phyloP scores from a whole-genome alignment of 2,888 invertebrate species.

The Orthosia incerta region DNA sequence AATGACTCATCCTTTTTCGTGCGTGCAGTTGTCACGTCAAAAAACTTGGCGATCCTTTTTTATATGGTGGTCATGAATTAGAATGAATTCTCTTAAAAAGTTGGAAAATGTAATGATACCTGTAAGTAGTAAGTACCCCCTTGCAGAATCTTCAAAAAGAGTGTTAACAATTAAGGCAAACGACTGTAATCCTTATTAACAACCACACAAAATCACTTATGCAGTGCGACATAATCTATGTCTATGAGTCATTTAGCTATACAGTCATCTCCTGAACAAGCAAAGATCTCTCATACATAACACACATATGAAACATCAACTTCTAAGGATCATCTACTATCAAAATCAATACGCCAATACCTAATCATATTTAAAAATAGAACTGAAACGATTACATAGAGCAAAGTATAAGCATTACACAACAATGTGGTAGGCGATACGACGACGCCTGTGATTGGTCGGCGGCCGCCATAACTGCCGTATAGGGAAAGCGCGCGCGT shows the following conservation, averaged over 20 bases:
- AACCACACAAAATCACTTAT: not conserved
- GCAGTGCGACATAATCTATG: not conserved
- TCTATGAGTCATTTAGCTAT: not conserved
- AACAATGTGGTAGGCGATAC: slow-evolving; percentile 77
- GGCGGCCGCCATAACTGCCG: slow-evolving; percentile 77
- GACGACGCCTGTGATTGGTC: slow-evolving; percentile 78
- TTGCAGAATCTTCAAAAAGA: not conserved
- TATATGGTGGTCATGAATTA: not conserved
- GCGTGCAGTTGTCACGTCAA: too few relatives aligned
- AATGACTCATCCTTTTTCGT: too few relatives aligned
- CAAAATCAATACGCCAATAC: slow-evolving; percentile 28
- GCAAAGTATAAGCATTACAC: slow-evolving; percentile 57
- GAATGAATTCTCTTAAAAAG: too few relatives aligned
- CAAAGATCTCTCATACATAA: not conserved
- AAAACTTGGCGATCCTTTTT: not conserved
- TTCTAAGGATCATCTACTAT: slow-evolving; percentile 20
- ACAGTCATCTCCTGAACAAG: not conserved
- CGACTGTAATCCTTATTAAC: not conserved
- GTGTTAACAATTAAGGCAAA: not conserved
- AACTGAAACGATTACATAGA: slow-evolving; percentile 57
- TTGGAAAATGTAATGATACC: too few relatives aligned
- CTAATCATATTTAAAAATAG: slow-evolving; percentile 58
- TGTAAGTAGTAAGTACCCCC: too few relatives aligned
- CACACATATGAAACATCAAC: not conserved
- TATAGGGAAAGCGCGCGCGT: slow-evolving; percentile 84